These are phyloP conservation scores for Ceryle rudis DNA, from an alignment of 2,797 vertebrate species.

Conservation along the genomic window DNA sequence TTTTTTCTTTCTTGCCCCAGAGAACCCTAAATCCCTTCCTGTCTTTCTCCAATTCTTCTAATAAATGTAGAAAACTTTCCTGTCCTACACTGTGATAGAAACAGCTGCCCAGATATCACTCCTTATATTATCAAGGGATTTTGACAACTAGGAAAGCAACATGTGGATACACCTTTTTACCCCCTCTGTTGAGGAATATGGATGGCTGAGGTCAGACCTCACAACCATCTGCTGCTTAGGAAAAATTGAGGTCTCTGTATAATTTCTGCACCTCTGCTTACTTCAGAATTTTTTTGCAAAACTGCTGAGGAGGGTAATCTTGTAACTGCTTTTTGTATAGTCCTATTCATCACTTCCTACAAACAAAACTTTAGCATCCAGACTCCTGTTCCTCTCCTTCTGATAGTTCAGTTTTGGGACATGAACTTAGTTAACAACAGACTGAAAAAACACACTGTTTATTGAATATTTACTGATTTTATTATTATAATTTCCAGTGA, in stretches of 20 bases:
- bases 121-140: background rate
- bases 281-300: background rate
- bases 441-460: background rate
- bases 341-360: background rate
- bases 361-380: background rate
- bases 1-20: background rate
- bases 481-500: background rate
- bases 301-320: background rate
- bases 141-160: background rate
- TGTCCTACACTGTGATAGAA: background rate
- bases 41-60: background rate
- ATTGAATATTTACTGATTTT: background rate
- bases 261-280: background rate
- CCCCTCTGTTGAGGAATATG: background rate
- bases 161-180: background rate
- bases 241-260: background rate
- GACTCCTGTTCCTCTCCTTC: background rate
- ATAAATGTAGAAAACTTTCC: background rate
- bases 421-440: background rate
- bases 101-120: background rate
- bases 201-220: background rate
- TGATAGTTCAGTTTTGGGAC: background rate
- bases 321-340: background rate
- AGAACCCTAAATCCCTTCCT: background rate
- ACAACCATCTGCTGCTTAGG: background rate